Conservation (phyloP, 1,140 invertebrate species). For the Nylanderia fulva region DNA sequence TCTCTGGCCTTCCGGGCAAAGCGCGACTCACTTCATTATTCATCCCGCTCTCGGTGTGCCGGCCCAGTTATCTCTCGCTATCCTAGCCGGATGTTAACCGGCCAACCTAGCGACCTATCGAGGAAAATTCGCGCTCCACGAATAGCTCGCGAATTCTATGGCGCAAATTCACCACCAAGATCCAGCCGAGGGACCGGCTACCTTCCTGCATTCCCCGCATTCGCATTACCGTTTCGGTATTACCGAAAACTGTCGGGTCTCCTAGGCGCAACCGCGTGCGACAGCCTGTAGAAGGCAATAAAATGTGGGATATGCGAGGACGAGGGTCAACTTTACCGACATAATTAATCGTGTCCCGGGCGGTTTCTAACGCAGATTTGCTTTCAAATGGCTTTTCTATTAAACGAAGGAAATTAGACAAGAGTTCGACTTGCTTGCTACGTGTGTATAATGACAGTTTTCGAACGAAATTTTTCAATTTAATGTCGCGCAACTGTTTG, state of each 20-base stretch:
- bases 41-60: conserved; percentile 78
- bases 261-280: conserved; percentile 51
- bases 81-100: conserved; percentile 79
- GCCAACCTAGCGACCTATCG: conserved; percentile 77
- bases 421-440: not conserved
- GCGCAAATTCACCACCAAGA: conserved; percentile 67
- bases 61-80: conserved; percentile 78
- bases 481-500: not conserved
- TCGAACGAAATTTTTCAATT: not conserved
- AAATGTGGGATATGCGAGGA: conserved; percentile 60
- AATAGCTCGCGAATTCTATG: conserved; percentile 78
- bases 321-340: conserved; percentile 53
- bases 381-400: conserved; percentile 11
- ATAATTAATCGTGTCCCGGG: conserved; percentile 48
- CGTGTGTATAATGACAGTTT: not conserved
- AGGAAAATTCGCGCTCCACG: conserved; percentile 68
- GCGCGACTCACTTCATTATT: conserved; percentile 85
- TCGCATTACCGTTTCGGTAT: conserved; percentile 47
- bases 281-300: conserved; percentile 58
- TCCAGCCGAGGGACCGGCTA: conserved; percentile 54
- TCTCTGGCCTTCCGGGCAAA: conserved; percentile 80
- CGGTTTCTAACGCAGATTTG: conserved; percentile 46
- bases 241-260: conserved; percentile 68
- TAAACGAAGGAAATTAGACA: conserved; percentile 1
- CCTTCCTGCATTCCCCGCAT: conserved; percentile 53